Conservation (phyloP, 2,888 invertebrate species). For the Onthophagus sagittarius region DNA sequence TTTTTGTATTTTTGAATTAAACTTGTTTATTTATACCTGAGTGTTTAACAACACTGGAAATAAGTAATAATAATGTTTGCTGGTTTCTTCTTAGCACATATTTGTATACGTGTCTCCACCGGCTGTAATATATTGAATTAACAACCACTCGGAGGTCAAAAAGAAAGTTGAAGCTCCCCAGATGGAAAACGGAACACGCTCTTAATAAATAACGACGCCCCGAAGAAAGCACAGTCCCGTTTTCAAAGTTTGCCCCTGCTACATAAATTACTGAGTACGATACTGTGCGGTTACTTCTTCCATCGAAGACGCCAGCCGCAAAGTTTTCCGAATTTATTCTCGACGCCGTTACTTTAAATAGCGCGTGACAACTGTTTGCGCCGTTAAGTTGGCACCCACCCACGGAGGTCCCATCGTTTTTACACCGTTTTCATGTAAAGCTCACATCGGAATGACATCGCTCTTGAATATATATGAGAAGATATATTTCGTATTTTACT, state of each 20-base stretch:
- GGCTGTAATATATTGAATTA: neutral
- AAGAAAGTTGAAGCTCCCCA: neutral
- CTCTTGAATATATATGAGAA: neutral
- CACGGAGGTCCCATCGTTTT: neutral
- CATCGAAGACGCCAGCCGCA: neutral
- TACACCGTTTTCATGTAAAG: neutral
- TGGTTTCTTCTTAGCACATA: neutral
- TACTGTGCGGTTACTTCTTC: neutral
- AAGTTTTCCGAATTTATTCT: neutral
- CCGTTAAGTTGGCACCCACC: neutral
- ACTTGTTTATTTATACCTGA: too few species aligned
- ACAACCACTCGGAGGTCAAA: neutral
- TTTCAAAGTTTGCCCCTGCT: neutral
- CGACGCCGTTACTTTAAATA: neutral
- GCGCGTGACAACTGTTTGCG: neutral
- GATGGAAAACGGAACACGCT: neutral
- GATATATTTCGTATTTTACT: neutral
- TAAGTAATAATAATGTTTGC: too few species aligned
- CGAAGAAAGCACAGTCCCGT: neutral
- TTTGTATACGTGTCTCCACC: neutral
- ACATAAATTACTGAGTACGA: neutral
- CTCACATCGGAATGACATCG: neutral
- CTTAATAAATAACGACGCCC: neutral
- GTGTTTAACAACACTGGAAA: too few species aligned
- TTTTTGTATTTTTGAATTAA: too few species aligned